Evolutionary conservation across 2,888 invertebrate species (phyloP), one percentile per base, ranked within the genome.

Genomic region (Cotesia congregata): DNA sequence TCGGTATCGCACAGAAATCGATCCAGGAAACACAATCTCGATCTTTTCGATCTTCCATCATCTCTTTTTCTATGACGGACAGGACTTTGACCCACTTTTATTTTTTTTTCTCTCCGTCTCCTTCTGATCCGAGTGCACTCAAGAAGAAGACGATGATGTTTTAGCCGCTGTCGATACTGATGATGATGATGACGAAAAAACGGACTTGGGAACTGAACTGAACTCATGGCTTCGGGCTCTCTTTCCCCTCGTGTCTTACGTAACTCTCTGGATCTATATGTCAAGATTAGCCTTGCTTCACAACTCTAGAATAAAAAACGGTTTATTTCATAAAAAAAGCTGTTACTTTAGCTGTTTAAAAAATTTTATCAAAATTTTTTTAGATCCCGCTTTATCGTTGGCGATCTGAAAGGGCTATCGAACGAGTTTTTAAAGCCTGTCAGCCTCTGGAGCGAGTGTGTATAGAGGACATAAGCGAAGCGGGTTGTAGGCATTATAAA

Each of bases 331-430:
- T 50, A 50, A 50, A 50, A 50, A 50, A 50, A 12, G 12, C n/a
- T 12, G 9, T 15, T 15, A 17, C 15, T 68, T 68, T 40, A 4
- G 15, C 39, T 39, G n/a, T 65, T 15, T 15, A 15, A 30, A 30
- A 67, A 20, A 30, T 15, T 12, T 17, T 61, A 50, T 64, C 17
- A 20, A 41, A 65, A 65, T 67, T 76, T 76, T 71, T 67, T 72
- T 76, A 61, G 71, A 67, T 71, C 67, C 61, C 67, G 65, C 41
- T 76, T 76, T 76, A 76, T 72, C 61, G 71, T 67, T 65, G 50
- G 41, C 60, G 12, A 50, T 38, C 64, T 41, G 40, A 39, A 59
- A 62, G 74, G 62, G 71, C 64, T 64, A 75, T 75, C 71, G 75
- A 70, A 65, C 64, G 65, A 71, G 75, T 70, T 75, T 71, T 75